Conservation (phyloP, 2,113 vertebrate species). For the Vicugna pacos region DNA sequence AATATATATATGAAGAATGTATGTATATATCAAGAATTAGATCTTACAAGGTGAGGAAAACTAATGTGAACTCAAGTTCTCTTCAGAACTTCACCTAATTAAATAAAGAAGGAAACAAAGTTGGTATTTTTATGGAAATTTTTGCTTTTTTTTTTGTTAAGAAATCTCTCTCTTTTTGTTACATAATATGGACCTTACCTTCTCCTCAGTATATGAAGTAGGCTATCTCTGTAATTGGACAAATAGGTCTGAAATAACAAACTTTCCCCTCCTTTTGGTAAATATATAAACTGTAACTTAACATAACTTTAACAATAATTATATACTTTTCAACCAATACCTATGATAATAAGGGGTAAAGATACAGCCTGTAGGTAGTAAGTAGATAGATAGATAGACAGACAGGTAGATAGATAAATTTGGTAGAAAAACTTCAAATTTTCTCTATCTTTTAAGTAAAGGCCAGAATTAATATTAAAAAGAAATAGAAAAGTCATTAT, state of each 20-base stretch:
- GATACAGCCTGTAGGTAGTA: not conserved
- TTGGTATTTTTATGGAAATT: not conserved
- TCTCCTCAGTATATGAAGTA: not conserved
- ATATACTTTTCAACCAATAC: not conserved
- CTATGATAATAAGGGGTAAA: not conserved
- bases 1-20: not conserved
- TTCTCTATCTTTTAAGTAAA: not conserved
- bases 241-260: not conserved
- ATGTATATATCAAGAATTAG: not conserved
- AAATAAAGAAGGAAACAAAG: not conserved
- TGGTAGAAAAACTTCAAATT: not conserved
- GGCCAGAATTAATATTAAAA: not conserved
- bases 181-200: not conserved
- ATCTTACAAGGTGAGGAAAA: conserved; percentile 28
- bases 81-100: conserved; percentile 35
- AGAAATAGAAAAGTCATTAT: not conserved
- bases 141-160: not conserved
- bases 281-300: conserved; percentile 15
- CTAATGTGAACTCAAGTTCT: conserved; percentile 2
- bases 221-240: not conserved
- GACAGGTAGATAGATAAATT: not conserved
- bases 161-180: not conserved
- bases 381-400: no score
- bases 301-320: conserved; percentile 29
- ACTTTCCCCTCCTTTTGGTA: not conserved